phyloP scores from a whole-genome alignment of 2,113 vertebrate genomes.

The Ailuropoda melanoleuca region DNA sequence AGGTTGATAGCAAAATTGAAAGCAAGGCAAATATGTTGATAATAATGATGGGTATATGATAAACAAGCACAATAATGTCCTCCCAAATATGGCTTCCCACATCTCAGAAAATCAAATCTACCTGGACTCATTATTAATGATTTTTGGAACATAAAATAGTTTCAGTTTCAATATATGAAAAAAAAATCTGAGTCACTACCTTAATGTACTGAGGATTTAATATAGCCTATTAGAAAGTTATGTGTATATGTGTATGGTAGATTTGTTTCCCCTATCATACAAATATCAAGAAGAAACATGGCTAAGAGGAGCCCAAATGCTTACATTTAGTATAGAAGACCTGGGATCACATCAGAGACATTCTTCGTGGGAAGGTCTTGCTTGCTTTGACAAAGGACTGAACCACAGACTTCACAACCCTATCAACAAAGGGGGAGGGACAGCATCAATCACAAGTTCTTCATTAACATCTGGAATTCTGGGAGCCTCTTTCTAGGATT shows the following conservation, averaged over 20 bases:
- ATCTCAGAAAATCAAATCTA: background rate
- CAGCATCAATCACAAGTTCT: background rate
- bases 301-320: background rate
- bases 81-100: background rate
- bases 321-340: background rate
- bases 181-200: background rate
- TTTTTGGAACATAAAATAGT: background rate
- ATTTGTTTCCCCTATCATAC: background rate
- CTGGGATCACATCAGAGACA: background rate
- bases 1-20: background rate
- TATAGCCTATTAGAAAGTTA: background rate
- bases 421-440: fast-evolving
- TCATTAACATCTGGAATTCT: background rate
- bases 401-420: background rate
- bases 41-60: background rate
- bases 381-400: background rate
- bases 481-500: background rate
- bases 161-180: background rate
- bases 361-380: background rate
- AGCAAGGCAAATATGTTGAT: background rate
- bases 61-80: background rate
- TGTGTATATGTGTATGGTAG: background rate
- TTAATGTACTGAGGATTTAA: background rate
- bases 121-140: background rate
- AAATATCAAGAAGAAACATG: background rate